These are phyloP conservation scores for Myopa testacea DNA, from an alignment of 2,888 invertebrate species.

Conservation along the genomic window DNA sequence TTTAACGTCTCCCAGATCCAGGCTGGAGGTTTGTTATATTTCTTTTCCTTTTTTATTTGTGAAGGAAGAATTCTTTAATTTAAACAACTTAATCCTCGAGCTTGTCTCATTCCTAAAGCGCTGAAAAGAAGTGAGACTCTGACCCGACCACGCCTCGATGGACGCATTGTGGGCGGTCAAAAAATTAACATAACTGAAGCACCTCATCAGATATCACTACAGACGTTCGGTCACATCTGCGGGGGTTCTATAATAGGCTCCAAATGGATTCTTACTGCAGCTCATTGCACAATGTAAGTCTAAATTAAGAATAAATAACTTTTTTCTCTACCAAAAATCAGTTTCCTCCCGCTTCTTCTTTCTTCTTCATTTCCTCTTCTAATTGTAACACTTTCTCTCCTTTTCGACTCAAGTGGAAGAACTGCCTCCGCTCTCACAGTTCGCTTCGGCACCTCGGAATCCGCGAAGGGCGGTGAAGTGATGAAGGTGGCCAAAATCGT, in stretches of 20 bases:
- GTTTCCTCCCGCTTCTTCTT: neutral
- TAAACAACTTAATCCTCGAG: constrained; percentile 37
- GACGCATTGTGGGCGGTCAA: constrained; percentile 67
- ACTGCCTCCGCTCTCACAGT: constrained; percentile 60
- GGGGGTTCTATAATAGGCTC: constrained; percentile 66
- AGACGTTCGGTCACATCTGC: constrained; percentile 63
- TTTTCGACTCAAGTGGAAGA: constrained; percentile 53
- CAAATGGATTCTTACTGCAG: constrained; percentile 66
- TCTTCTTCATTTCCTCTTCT: neutral
- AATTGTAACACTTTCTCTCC: neutral
- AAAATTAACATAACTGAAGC: constrained; percentile 66
- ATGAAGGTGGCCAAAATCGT: constrained; percentile 69
- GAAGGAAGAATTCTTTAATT: no score
- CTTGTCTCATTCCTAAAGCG: constrained; percentile 57
- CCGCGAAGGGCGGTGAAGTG: constrained; percentile 69
- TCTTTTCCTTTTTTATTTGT: neutral
- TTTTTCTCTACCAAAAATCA: neutral
- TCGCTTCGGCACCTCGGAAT: constrained; percentile 72
- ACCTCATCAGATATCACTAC: constrained; percentile 66
- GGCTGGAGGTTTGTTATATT: constrained; percentile 44
- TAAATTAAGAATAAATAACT: neutral
- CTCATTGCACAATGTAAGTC: constrained; percentile 66
- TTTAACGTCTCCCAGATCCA: constrained; percentile 43
- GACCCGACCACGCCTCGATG: constrained; percentile 61
- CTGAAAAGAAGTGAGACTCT: constrained; percentile 40